Conservation (phyloP, 2,888 invertebrate genomes). For the Aporophyla lueneburgensis region DNA sequence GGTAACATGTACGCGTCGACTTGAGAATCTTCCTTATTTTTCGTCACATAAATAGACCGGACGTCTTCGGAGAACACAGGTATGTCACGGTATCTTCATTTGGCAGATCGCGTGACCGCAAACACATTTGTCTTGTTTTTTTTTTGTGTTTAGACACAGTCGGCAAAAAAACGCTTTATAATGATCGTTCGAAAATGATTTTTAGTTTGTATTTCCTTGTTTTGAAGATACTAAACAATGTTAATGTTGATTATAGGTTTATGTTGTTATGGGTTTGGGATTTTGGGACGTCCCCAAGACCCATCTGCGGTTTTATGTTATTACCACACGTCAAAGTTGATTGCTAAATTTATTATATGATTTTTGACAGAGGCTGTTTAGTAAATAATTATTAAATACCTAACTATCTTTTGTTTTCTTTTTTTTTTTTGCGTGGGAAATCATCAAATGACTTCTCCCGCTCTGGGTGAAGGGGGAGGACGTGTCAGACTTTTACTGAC, state of each 20-base stretch:
- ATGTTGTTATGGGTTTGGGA: not conserved
- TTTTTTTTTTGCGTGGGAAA: too few relatives aligned
- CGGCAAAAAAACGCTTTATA: not conserved
- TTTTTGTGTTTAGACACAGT: not conserved
- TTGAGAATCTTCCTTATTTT: too few relatives aligned
- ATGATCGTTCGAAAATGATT: not conserved
- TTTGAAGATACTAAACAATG: not conserved
- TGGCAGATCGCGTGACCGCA: not conserved
- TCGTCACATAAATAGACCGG: too few relatives aligned
- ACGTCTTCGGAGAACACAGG: not conserved
- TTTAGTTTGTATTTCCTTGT: conserved; percentile 19
- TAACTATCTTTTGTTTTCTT: too few relatives aligned
- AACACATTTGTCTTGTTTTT: not conserved
- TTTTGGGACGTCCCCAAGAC: conserved; percentile 11
- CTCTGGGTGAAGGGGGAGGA: too few relatives aligned
- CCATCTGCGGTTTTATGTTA: not conserved
- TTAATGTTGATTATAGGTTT: too few relatives aligned
- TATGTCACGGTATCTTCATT: too few relatives aligned
- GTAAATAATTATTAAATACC: not conserved
- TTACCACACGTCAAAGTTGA: not conserved
- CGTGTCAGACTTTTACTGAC: too few relatives aligned
- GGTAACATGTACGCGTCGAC: too few relatives aligned
- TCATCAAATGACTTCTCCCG: too few relatives aligned
- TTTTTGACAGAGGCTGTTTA: not conserved
- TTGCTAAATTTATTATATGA: not conserved